Evolutionary conservation across 2,113 vertebrate genomes (phyloP).

Genomic region (Odocoileus virginianus): DNA sequence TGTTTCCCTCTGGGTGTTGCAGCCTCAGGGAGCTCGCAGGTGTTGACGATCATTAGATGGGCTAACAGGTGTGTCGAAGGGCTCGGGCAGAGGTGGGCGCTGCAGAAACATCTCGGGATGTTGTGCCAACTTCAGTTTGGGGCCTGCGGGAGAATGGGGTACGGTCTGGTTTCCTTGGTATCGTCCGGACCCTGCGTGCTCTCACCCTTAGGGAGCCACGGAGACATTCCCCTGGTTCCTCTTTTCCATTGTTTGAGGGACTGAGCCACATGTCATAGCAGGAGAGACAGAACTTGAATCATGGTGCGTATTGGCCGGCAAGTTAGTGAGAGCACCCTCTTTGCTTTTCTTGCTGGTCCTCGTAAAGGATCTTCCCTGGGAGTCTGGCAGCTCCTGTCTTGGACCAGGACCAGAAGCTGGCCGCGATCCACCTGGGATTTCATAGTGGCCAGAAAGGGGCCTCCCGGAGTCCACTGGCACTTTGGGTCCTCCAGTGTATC

Average conservation of each 20-base stretch:
- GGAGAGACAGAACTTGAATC: not conserved
- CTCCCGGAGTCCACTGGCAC: too few species aligned
- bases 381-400: not conserved
- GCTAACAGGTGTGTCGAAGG: fast-evolving
- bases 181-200: fast-evolving
- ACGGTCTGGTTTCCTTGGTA: not conserved
- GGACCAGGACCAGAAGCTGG: not conserved
- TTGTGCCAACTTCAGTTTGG: not conserved
- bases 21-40: not conserved
- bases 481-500: fast-evolving
- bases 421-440: not conserved
- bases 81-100: not conserved
- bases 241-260: not conserved
- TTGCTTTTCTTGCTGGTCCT: not conserved
- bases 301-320: not conserved
- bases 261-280: fast-evolving
- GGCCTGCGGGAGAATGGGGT: not conserved
- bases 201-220: not conserved
- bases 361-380: not conserved
- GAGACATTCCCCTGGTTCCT: not conserved
- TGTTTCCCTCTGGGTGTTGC: not conserved
- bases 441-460: not conserved
- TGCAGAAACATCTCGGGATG: not conserved
- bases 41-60: not conserved
- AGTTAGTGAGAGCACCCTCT: fast-evolving